Percentiles rank a stretch among this genome's conserved stretches.
Conservation (phyloP, 1,140 invertebrate genomes). For the Drosophila arizonae region DNA sequence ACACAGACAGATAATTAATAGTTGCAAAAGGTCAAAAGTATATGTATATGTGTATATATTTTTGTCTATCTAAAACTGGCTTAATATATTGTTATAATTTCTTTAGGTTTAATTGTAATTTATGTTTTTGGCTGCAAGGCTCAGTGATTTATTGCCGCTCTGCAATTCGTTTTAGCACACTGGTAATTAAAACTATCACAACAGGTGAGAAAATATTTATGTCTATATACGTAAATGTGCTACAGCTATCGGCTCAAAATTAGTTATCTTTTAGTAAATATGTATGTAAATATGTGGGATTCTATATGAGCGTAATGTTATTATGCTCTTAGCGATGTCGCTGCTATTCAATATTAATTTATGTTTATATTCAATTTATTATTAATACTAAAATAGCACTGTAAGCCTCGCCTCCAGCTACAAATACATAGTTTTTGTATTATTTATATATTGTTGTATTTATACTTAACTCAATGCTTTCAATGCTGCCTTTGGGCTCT, state of each 20-base stretch:
- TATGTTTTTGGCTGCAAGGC: constrained; percentile 51
- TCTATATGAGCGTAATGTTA: no score
- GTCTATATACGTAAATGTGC: not conserved
- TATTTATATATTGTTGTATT: no score
- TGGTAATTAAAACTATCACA: constrained; percentile 7
- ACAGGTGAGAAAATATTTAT: constrained; percentile 4
- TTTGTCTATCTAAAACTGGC: constrained; percentile 45
- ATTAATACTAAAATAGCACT: no score
- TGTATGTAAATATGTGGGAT: not conserved
- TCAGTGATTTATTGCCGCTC: constrained; percentile 55
- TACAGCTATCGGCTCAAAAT: not conserved
- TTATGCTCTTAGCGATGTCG: no score
- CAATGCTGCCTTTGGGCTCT: no score
- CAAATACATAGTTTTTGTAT: no score
- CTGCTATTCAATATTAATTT: no score
- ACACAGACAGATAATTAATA: constrained; percentile 59
- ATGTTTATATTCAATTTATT: no score
- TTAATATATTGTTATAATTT: constrained; percentile 68
- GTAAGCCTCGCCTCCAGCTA: no score
- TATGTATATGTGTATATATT: constrained; percentile 13
- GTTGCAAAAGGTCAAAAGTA: constrained; percentile 63
- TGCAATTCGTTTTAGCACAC: not conserved
- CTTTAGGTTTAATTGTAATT: constrained; percentile 75
- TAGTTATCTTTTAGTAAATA: not conserved
- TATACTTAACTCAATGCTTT: no score